Conservation (phyloP, 2,888 invertebrate genomes). For the Marasmarcha lunaedactyla region DNA sequence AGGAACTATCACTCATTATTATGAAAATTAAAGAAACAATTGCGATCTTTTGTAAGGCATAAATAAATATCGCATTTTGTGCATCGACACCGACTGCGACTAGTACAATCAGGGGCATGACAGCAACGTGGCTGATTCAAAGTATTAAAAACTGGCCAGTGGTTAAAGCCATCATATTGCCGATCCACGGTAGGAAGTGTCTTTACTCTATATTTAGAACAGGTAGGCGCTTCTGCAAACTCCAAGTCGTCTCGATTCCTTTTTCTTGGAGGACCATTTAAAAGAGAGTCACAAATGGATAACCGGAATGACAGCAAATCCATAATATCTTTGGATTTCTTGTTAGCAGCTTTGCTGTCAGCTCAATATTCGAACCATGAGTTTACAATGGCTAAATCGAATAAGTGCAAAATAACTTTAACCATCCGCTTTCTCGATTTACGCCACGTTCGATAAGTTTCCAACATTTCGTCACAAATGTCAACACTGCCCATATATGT, state of each 20-base stretch:
- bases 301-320: slow-evolving; percentile 16
- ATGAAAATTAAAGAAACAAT: too few species aligned
- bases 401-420: slow-evolving; percentile 19
- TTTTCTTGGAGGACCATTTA: slow-evolving; percentile 12
- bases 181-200: slow-evolving; percentile 12
- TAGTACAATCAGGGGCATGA: slow-evolving; percentile 9
- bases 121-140: slow-evolving; percentile 11
- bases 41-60: slow-evolving; percentile 14
- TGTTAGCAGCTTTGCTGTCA: slow-evolving; percentile 8
- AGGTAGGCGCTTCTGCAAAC: slow-evolving; percentile 11
- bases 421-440: slow-evolving; percentile 26
- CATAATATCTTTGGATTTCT: slow-evolving; percentile 15
- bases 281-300: too few species aligned
- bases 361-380: slow-evolving; percentile 18
- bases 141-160: slow-evolving; percentile 15
- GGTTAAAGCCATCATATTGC: slow-evolving; percentile 15
- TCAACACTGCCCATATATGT: slow-evolving; percentile 22
- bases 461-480: slow-evolving; percentile 21
- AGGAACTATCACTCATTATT: too few species aligned
- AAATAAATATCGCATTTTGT: slow-evolving; percentile 18
- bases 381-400: slow-evolving; percentile 15
- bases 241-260: slow-evolving; percentile 10
- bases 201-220: slow-evolving; percentile 12
- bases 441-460: slow-evolving; percentile 20
- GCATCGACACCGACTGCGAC: slow-evolving; percentile 17